Conservation (phyloP, 2,888 invertebrate species). For the Oscheius sp. region DNA sequence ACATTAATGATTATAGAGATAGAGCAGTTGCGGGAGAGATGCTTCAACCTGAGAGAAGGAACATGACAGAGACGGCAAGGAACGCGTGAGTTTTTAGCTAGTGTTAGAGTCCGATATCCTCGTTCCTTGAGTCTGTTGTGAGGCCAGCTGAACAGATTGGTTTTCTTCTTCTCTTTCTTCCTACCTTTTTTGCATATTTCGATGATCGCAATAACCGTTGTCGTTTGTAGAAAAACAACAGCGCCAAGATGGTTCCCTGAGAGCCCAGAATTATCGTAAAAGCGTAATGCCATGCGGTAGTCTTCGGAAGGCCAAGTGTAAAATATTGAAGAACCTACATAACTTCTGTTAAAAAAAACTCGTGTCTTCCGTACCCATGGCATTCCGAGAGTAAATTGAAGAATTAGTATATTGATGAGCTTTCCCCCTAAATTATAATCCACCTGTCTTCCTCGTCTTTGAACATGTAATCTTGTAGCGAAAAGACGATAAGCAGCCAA, state of each 20-base stretch:
- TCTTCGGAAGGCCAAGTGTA: slow-evolving; percentile 52
- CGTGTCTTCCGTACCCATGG: slow-evolving; percentile 45
- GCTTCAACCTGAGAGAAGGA: slow-evolving; percentile 16
- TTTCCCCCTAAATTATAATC: slow-evolving; percentile 35
- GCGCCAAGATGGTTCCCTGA: slow-evolving; percentile 50
- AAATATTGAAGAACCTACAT: slow-evolving; percentile 58
- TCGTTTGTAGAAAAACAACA: slow-evolving; percentile 47
- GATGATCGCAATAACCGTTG: slow-evolving; percentile 5
- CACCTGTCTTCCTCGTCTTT: slow-evolving; percentile 20
- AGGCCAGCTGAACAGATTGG: slow-evolving; percentile 5
- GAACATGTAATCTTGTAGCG: slow-evolving; percentile 11
- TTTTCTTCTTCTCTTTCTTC: too few relatives aligned
- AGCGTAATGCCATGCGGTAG: slow-evolving; percentile 57
- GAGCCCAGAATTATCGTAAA: slow-evolving; percentile 60
- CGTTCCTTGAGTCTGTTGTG: slow-evolving; percentile 3
- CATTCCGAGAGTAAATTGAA: slow-evolving; percentile 57
- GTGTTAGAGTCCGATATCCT: not conserved
- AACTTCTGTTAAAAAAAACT: not conserved
- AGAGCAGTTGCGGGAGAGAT: slow-evolving; percentile 8
- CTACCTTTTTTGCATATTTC: slow-evolving; percentile 16
- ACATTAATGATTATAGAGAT: not conserved
- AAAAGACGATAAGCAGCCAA: slow-evolving; percentile 44
- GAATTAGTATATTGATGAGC: slow-evolving; percentile 47
- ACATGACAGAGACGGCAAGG: slow-evolving; percentile 1
- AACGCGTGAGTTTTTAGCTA: slow-evolving; percentile 21